These are phyloP conservation scores for Procambarus clarkii DNA, from an alignment of 1,140 invertebrate genomes.

Conservation along the genomic window DNA sequence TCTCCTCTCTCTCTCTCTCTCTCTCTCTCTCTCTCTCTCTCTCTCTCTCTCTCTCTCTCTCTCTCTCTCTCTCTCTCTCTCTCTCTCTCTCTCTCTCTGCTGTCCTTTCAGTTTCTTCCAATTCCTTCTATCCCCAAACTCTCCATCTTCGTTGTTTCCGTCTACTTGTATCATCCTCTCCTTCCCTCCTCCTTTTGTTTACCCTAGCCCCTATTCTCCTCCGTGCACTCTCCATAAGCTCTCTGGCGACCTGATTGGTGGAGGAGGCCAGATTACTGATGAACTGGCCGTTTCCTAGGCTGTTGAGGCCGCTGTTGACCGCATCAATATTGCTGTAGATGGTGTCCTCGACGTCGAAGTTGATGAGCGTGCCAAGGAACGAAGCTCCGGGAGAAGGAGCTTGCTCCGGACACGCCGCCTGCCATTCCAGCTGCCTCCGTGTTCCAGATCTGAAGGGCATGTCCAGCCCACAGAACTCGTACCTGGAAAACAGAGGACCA, in stretches of 20 bases:
- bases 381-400: constrained; percentile 29
- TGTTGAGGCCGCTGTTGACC: constrained; percentile 48
- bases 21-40: too few species aligned
- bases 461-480: constrained; percentile 71
- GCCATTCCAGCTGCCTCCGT: constrained; percentile 51
- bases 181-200: not conserved
- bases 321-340: constrained; percentile 48
- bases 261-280: constrained; percentile 48
- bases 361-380: constrained; percentile 57
- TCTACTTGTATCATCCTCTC: not conserved
- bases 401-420: constrained; percentile 58
- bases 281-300: constrained; percentile 48
- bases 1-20: too few species aligned
- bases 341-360: constrained; percentile 59
- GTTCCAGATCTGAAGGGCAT: constrained; percentile 53
- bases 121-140: not conserved
- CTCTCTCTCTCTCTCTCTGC: not conserved
- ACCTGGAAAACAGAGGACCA: constrained; percentile 9
- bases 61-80: constrained; percentile 20
- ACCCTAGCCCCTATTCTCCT: not conserved
- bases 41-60: constrained; percentile 28
- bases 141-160: not conserved
- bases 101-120: not conserved
- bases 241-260: constrained; percentile 36
- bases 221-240: constrained; percentile 23